phyloP scores from a whole-genome alignment of 2,797 vertebrate genomes.

The Mastacembelus armatus region DNA sequence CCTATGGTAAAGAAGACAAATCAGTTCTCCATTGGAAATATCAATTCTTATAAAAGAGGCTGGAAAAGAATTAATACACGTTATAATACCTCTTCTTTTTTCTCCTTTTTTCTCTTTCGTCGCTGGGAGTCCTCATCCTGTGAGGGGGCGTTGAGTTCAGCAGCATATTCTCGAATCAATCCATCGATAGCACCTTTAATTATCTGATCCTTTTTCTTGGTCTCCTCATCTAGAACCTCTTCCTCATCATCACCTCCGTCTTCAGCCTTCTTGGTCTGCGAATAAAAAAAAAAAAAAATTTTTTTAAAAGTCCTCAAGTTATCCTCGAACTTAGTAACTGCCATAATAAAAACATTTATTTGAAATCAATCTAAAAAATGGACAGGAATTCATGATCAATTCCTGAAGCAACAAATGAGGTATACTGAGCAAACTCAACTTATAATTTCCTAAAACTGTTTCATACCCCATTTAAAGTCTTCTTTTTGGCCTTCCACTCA shows the following conservation, averaged over 20 bases:
- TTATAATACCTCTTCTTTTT: conserved; percentile 94
- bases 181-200: conserved; percentile 96
- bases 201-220: conserved; percentile 94
- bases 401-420: background rate
- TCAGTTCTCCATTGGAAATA: background rate
- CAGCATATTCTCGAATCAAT: conserved; percentile 96
- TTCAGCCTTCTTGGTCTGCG: conserved; percentile 85
- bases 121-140: conserved; percentile 95
- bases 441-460: conserved; percentile 32
- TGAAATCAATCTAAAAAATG: background rate
- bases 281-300: background rate
- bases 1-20: conserved; percentile 78
- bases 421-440: background rate
- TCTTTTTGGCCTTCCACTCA: conserved; percentile 98
- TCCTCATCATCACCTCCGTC: conserved; percentile 84
- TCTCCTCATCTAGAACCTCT: conserved; percentile 96
- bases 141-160: conserved; percentile 95
- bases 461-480: conserved; percentile 93
- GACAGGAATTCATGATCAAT: background rate
- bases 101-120: conserved; percentile 97
- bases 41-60: no score
- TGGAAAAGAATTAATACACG: background rate
- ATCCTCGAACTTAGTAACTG: background rate
- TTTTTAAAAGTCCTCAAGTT: background rate
- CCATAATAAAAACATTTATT: background rate